Base-by-base conservation (phyloP, 2,888 invertebrate genomes). In the Apamea crenata region DNA sequence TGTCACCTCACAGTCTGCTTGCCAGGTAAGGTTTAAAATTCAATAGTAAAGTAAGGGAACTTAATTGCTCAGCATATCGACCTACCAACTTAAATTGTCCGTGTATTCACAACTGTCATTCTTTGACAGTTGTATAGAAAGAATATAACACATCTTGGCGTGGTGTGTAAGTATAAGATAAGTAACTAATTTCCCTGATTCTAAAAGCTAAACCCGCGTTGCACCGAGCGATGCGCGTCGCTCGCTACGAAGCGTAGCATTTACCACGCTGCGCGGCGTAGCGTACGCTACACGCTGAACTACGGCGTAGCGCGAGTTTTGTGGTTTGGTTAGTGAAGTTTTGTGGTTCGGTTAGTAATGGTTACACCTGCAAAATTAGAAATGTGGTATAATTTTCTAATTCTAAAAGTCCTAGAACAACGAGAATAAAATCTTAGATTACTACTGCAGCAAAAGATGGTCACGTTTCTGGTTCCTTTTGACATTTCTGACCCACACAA, bases 1-100 rank as follows among this genome's bases (percentile, higher is more conserved):
- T 86, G 94, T 94, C 69, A 96, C 96, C 29, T 94, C 95, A 8
- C 96, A 96, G 90, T 96, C 96, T 25, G 93, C 94, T 36, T 96
- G 96, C 87, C 93, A 94, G 90, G 96, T 95, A 84, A 80, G 78
- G 1, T 61, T 61, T 59, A 29, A 6, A 59, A 29, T 29, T 14
- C n/a, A 12, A 59, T 7, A 59, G 12, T n/a, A n/a, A 59, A n/a
- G 56, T 59, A 25, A 25, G 56, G 25, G 56, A 59, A 59, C 12
- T 59, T 1, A 59, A n/a, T 59, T 59, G 1, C 12, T 12, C 10
- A 59, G 4, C 56, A 59, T 0, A 59, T 59, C 25, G n/a, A 59
- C 12, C n/a, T 59, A 29, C n/a, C 59, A n/a, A 25, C 29, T 29
- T 14, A 56, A 56, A 29, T 16, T 59, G 1, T n/a, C n/a, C n/a